Base-by-base conservation (phyloP, 2,888 invertebrate species). In the Atherix ibis region DNA sequence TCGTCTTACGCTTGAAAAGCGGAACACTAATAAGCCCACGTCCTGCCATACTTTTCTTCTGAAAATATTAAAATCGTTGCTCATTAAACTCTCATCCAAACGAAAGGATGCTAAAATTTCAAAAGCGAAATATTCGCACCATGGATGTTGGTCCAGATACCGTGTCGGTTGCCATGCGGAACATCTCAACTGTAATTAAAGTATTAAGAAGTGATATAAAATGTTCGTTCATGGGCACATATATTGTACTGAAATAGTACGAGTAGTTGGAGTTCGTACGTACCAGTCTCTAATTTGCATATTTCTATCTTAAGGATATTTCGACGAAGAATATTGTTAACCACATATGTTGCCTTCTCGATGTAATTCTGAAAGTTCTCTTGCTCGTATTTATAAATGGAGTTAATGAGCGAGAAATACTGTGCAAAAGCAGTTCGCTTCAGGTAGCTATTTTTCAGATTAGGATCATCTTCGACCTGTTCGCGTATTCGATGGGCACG, bases 371-470 rank as follows among this genome's bases (percentile, higher is more conserved):
- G 70, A 46, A 72, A 83, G 47, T 78, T 78, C 0, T 52, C 47
- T 18, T 79, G 74, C 54, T 89, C 87, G 48, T 76, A 89, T 2
- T 67, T 63, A 48, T 74, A 80, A 63, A 91, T 73, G 25, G 71
- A 63, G 46, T 76, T 79, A 0, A 79, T 80, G 16, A 88, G 66
- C 5, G 68, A 66, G 41, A 80, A 70, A 54, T 91, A 91, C 41
- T 78, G 75, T n/a, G 71, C 62, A 48, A 85, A 82, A 0, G 83
- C 80, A 55, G 76, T 71, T 40, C 76, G 70, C 47, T 80, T 85
- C 33, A 77, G 61, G 26, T 76, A 75, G 47, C 77, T 80, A 25
- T 75, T 65, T 48, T 79, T 75, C 13, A 57, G 41, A 14, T 47
- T 53, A 6, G 58, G 56, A 31, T 54, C 49, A 35, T 58, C 43